A percentile compares a stretch with the other conserved stretches of the same genome.
These are phyloP conservation scores for Cephonodes hylas DNA, from an alignment of 2,888 invertebrate genomes.

Conservation along the genomic window DNA sequence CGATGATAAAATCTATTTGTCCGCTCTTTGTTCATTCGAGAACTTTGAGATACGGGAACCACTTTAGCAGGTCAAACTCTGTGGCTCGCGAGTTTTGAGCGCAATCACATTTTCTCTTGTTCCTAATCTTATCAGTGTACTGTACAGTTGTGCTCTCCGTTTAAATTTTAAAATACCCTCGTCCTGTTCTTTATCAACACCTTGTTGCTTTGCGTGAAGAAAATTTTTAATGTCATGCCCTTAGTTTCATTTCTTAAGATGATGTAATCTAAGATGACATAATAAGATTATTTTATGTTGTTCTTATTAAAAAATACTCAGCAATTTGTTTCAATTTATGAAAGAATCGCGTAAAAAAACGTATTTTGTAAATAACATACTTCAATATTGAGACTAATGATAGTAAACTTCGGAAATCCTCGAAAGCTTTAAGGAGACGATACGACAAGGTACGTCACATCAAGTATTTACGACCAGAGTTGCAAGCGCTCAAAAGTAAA, in stretches of 20 bases:
- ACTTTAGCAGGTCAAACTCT: slow-evolving; percentile 13
- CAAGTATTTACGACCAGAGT: background rate
- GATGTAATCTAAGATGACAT: no score
- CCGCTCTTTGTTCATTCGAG: slow-evolving; percentile 32
- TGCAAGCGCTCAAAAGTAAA: background rate
- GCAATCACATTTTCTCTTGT: slow-evolving; percentile 8
- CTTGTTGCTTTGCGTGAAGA: background rate
- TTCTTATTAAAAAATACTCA: no score
- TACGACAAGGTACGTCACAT: background rate
- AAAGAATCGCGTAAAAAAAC: no score
- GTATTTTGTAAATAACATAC: no score
- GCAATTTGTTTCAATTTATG: no score
- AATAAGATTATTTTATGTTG: no score
- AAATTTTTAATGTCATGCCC: background rate
- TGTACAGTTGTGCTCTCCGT: background rate
- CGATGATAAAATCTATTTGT: slow-evolving; percentile 42
- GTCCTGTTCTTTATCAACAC: background rate
- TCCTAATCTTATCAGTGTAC: slow-evolving; percentile 3
- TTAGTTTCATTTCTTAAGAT: no score
- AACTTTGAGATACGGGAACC: slow-evolving; percentile 27
- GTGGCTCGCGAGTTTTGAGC: slow-evolving; percentile 8
- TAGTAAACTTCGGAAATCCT: no score
- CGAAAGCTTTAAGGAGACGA: background rate
- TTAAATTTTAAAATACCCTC: background rate
- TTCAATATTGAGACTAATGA: no score